These are phyloP conservation scores for Anas flavirostris DNA, from an alignment of 2,797 vertebrate species.

Conservation along the genomic window DNA sequence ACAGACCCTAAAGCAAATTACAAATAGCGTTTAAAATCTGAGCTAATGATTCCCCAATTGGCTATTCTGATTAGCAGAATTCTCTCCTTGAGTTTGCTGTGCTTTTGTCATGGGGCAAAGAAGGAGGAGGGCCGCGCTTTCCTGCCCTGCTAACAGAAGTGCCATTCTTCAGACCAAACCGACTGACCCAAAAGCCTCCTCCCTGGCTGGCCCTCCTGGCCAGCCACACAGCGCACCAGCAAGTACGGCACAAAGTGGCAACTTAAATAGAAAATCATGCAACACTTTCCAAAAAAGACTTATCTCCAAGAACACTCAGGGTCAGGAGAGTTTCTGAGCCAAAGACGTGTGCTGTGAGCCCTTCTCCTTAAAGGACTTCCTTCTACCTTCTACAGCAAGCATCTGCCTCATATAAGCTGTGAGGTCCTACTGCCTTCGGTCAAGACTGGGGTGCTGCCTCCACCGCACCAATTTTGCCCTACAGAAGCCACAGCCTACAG, in stretches of 20 bases:
- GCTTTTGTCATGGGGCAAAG: conserved; percentile 50
- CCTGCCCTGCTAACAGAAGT: conserved; percentile 23
- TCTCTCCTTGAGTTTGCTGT: conserved; percentile 59
- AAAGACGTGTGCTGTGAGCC: background rate
- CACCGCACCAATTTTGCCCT: background rate
- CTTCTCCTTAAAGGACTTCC: background rate
- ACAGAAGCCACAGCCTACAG: background rate
- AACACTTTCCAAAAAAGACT: background rate
- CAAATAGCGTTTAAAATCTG: conserved; percentile 70
- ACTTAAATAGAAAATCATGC: background rate
- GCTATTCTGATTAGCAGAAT: conserved; percentile 73
- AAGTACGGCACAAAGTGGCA: background rate
- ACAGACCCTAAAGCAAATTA: conserved; percentile 76
- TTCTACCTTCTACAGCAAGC: background rate
- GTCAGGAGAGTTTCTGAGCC: background rate
- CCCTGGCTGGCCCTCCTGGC: background rate
- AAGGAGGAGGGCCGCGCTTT: conserved; percentile 24
- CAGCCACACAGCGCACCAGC: fast-evolving
- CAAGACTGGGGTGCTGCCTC: background rate
- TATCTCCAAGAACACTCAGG: background rate
- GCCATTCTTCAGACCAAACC: background rate
- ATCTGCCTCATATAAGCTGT: background rate
- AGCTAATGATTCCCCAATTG: conserved; percentile 70
- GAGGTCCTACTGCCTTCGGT: background rate
- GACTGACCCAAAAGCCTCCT: conserved; percentile 5